Evolutionary conservation across 2,797 vertebrate species (phyloP).

Genomic region (Lepus townsendii): DNA sequence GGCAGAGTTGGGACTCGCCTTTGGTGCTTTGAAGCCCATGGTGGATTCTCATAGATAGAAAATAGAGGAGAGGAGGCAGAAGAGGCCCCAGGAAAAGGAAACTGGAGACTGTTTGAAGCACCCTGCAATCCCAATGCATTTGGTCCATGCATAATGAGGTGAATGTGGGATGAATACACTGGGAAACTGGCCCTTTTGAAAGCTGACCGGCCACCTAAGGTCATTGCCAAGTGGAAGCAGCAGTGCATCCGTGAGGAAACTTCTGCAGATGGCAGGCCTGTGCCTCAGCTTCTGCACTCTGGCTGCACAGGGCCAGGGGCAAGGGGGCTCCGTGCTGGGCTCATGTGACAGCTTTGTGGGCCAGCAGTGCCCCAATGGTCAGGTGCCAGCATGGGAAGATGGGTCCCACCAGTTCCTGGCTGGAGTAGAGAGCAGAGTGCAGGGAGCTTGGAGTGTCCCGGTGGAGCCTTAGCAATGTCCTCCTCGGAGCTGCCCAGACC

Average conservation of each 20-base stretch:
- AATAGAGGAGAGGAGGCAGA: background rate
- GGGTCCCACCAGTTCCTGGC: too few species aligned
- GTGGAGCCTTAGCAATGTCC: background rate
- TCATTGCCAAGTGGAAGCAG: background rate
- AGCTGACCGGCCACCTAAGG: background rate
- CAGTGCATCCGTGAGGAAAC: background rate
- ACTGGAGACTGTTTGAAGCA: background rate
- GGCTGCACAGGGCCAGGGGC: background rate
- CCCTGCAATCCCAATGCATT: background rate
- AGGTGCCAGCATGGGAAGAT: background rate
- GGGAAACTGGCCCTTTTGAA: background rate
- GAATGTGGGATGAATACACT: background rate
- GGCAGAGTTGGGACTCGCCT: background rate
- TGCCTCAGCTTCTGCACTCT: background rate
- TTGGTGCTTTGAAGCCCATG: background rate
- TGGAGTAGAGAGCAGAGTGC: background rate
- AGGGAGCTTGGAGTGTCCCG: background rate
- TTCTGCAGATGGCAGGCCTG: background rate
- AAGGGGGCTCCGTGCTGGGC: background rate
- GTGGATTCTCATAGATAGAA: slow-evolving; percentile 9
- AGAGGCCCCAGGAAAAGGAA: background rate
- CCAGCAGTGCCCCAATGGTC: too few species aligned
- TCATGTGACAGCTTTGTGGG: background rate
- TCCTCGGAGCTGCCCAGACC: background rate
- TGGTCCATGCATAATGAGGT: background rate